Percentiles rank a stretch among this genome's conserved stretches.
Conservation (phyloP, 2,113 vertebrate species). For the Cebus imitator region DNA sequence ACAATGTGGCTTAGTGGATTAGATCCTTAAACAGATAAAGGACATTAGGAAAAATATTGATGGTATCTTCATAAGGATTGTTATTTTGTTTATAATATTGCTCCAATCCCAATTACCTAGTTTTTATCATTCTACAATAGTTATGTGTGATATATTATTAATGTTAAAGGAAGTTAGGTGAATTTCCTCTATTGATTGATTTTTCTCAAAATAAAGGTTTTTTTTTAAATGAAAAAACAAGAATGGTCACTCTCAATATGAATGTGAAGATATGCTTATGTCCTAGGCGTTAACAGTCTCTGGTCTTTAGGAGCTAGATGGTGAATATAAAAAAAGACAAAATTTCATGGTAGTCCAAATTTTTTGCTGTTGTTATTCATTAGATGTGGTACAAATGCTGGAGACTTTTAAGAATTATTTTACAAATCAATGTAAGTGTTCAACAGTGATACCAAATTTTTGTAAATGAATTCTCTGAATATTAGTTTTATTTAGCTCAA, state of each 20-base stretch:
- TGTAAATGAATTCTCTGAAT: not conserved
- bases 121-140: not conserved
- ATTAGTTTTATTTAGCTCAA: not conserved
- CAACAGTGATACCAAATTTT: not conserved
- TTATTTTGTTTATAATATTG: not conserved
- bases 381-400: not conserved
- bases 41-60: not conserved
- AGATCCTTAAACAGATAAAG: not conserved
- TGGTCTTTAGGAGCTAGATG: not conserved
- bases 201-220: not conserved
- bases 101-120: not conserved
- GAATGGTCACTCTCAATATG: not conserved
- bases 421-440: not conserved
- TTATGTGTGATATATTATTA: no score
- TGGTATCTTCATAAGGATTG: not conserved
- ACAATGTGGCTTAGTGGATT: not conserved
- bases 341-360: no score
- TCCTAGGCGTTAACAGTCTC: rapidly evolving
- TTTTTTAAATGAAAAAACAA: not conserved
- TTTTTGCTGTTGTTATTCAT: not conserved
- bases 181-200: not conserved
- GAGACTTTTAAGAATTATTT: not conserved
- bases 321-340: not conserved
- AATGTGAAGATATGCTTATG: not conserved
- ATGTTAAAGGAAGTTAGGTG: not conserved